Percentiles rank a stretch among this genome's conserved stretches.
Conservation (phyloP, 2,888 invertebrate genomes). For the Syrista parreyssii region DNA sequence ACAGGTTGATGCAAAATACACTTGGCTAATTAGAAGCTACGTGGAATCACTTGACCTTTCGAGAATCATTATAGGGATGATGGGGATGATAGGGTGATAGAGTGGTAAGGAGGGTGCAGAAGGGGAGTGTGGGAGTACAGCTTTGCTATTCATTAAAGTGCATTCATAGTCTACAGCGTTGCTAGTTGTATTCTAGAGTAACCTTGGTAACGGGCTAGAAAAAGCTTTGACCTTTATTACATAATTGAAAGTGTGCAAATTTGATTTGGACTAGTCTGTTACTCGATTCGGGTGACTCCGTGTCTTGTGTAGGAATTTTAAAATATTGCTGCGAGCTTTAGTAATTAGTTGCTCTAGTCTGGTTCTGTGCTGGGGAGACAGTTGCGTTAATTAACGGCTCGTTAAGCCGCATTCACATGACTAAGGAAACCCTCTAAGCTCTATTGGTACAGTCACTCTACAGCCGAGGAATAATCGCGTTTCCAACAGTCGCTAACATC, state of each 20-base stretch:
- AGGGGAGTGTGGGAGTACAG: neutral
- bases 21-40: neutral
- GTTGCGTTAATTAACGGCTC: neutral
- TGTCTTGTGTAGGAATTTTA: neutral
- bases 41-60: neutral
- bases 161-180: neutral
- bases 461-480: neutral
- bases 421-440: neutral
- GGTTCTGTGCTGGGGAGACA: neutral
- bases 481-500: neutral
- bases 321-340: neutral
- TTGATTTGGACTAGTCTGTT: neutral
- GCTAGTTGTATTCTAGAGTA: neutral
- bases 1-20: constrained; percentile 68
- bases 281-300: neutral
- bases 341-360: neutral
- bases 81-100: neutral
- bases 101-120: neutral
- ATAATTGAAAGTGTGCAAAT: neutral
- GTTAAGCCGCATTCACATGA: neutral
- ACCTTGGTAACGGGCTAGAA: neutral
- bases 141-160: neutral
- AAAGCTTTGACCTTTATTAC: neutral
- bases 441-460: neutral
- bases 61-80: neutral